Base-by-base conservation (phyloP, 2,113 vertebrate genomes). In the Rallus limicola region DNA sequence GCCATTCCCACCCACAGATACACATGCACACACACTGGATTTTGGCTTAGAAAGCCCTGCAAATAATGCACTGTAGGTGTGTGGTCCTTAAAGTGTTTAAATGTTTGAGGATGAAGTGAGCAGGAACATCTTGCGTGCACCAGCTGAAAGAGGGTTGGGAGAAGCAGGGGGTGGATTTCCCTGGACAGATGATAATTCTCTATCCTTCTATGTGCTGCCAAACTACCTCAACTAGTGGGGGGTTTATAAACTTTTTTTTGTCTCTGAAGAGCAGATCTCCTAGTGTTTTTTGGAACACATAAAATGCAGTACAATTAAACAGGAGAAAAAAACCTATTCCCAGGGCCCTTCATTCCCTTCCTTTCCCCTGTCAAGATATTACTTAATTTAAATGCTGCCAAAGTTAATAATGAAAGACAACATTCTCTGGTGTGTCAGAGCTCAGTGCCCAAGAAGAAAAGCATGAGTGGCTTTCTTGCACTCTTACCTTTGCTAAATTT, bases 361-460 rank as follows among this genome's bases (percentile, higher is more conserved):
- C 88, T 91, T 92, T 94, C 83, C 58, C 46, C 74, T 94, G 92
- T 96, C 93, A 94, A 95, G 92, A 82, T 96, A 95, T 93, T 95
- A 96, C 95, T 96, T 97, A 94, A 96, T 96, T 96, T 96, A 96
- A 96, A 94, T 92, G 91, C 36, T 95, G 86, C 93, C 92, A 95
- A 93, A 96, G 69, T 95, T 93, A 95, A 93, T 89, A 94, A 93
- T 76, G 80, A 96, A 93, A 92, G 90, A 86, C 5, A 8, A 85
- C 83, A 80, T 89, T 78, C 77, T 93, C 74, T 4, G 6, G 21
- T n/a, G 58, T 88, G 83, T 89, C 86, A 94, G 86, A 92, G 55
- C 77, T 92, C 63, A 7, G 70, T 58, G 63, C 83, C 91, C 92
- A 85, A 72, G 77, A 77, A 79, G 74, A 82, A 71, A 88, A 76